These are phyloP conservation scores for Salpingus planirostris DNA, from an alignment of 2,888 invertebrate species.

Conservation along the genomic window DNA sequence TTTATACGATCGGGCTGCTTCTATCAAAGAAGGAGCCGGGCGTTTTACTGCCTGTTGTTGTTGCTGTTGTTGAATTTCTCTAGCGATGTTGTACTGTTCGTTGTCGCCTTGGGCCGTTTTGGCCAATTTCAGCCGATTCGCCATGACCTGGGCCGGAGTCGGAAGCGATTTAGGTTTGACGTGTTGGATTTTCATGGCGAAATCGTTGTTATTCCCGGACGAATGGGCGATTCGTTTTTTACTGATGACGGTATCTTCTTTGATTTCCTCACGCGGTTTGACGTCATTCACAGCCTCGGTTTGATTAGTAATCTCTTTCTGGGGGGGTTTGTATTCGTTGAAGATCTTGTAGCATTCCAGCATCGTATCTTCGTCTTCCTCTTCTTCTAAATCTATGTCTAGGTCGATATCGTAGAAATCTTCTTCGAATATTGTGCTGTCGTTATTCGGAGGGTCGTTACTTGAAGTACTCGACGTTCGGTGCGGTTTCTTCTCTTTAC, in stretches of 20 bases:
- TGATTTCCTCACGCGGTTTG: constrained; percentile 18
- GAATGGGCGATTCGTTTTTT: constrained; percentile 70
- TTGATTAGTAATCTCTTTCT: constrained; percentile 3
- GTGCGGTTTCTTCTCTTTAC: constrained; percentile 15
- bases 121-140: constrained; percentile 43
- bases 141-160: constrained; percentile 45
- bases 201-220: constrained; percentile 44
- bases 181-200: constrained; percentile 38
- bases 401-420: constrained; percentile 10
- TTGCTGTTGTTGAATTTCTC: constrained; percentile 1
- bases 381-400: constrained; percentile 44
- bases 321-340: constrained; percentile 59
- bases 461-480: too few species aligned
- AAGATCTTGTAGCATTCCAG: constrained; percentile 77
- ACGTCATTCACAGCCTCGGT: constrained; percentile 4
- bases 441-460: too few species aligned
- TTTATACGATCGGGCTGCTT: constrained; percentile 25
- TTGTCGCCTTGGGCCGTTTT: constrained; percentile 33
- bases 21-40: constrained; percentile 17
- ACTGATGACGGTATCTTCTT: constrained; percentile 25
- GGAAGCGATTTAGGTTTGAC: constrained; percentile 45
- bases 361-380: constrained; percentile 53
- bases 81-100: constrained; percentile 35
- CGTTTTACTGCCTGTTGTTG: constrained; percentile 28
- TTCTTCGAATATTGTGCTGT: too few species aligned